Conservation (phyloP, 2,888 invertebrate species). For the Mythimna vitellina region DNA sequence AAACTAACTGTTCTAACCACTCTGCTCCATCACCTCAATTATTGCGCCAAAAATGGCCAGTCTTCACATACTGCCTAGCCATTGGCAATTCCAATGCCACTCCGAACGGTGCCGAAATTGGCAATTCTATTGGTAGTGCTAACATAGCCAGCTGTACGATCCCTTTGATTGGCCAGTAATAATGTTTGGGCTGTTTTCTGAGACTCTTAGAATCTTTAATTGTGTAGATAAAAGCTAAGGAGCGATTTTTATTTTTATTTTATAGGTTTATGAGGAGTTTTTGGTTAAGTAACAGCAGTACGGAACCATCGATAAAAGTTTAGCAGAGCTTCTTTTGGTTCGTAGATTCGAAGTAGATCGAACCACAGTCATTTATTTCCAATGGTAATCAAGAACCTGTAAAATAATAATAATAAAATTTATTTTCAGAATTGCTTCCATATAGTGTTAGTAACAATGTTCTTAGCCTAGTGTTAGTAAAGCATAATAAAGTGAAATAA, state of each 20-base stretch:
- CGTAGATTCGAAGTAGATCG: no score
- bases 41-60: slow-evolving; percentile 51
- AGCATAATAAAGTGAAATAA: no score
- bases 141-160: slow-evolving; percentile 40
- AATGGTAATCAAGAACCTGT: neutral
- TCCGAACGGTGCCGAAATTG: slow-evolving; percentile 43
- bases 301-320: neutral
- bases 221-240: slow-evolving; percentile 24
- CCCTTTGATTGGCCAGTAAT: slow-evolving; percentile 55
- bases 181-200: slow-evolving; percentile 34
- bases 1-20: slow-evolving; percentile 26
- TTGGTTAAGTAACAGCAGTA: neutral
- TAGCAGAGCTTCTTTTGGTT: neutral
- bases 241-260: slow-evolving; percentile 20
- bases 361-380: neutral
- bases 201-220: slow-evolving; percentile 19
- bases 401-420: no score
- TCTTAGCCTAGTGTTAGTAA: no score
- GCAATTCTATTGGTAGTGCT: slow-evolving; percentile 52
- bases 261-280: neutral
- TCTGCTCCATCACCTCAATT: slow-evolving; percentile 37
- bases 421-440: no score
- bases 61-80: slow-evolving; percentile 54
- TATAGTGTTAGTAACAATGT: no score
- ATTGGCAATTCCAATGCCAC: slow-evolving; percentile 56